These are phyloP conservation scores for Mesocentrotus franciscanus DNA, from an alignment of 53 echinoderm and acorn worm genomes.

Conservation along the genomic window DNA sequence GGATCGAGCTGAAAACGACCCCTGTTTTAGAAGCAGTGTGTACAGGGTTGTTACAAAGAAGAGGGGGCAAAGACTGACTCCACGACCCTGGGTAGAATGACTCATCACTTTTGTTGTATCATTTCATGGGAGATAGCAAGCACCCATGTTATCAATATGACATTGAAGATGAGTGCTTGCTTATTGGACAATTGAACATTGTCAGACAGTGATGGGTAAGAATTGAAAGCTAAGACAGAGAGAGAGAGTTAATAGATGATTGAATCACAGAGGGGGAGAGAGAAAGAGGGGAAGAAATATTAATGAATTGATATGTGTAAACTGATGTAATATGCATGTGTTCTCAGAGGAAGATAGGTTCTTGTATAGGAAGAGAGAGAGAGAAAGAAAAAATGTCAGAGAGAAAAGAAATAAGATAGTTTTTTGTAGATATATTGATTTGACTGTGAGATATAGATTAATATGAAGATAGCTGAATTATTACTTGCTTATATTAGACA, in stretches of 20 bases:
- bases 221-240: not conserved
- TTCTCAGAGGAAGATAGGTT: not conserved
- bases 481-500: not conserved
- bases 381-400: too few relatives aligned
- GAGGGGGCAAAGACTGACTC: not conserved
- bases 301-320: slow-evolving; percentile 19
- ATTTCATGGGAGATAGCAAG: not conserved
- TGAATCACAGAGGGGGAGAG: not conserved
- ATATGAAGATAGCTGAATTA: too few relatives aligned
- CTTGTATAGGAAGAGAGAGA: not conserved
- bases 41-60: not conserved
- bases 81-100: slow-evolving; percentile 30
- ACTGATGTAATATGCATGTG: not conserved
- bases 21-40: not conserved
- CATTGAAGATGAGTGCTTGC: slow-evolving; percentile 13
- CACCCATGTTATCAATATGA: slow-evolving; percentile 37
- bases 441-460: too few relatives aligned
- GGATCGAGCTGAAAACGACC: not conserved
- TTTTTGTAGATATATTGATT: too few relatives aligned
- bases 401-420: too few relatives aligned
- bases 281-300: not conserved
- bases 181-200: not conserved
- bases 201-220: not conserved
- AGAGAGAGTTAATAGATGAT: not conserved
- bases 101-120: slow-evolving; percentile 15